These are phyloP conservation scores for Molothrus aeneus DNA, from an alignment of 2,797 vertebrate genomes.

Conservation along the genomic window DNA sequence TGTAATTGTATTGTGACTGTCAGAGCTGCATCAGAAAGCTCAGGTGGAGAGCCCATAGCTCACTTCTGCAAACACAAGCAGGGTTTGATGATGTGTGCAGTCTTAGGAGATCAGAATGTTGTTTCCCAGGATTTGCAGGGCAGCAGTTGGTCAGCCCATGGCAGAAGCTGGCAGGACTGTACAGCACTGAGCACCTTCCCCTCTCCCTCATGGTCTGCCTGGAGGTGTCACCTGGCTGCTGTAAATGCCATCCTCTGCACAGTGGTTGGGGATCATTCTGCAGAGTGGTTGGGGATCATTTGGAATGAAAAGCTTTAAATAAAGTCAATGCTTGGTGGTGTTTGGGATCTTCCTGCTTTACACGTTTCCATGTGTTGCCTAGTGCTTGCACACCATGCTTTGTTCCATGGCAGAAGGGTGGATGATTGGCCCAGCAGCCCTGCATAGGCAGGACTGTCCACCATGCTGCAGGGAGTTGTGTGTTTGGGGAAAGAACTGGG, in stretches of 20 bases:
- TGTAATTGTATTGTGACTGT: background rate
- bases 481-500: background rate
- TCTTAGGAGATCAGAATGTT: background rate
- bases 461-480: background rate
- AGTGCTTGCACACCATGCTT: background rate
- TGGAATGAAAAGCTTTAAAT: background rate
- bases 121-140: background rate
- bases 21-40: background rate
- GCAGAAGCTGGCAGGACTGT: background rate
- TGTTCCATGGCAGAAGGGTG: background rate
- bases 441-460: background rate
- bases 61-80: background rate
- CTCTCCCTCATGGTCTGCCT: background rate
- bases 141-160: background rate
- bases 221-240: background rate
- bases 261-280: rapidly evolving
- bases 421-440: background rate
- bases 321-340: background rate
- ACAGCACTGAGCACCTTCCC: rapidly evolving
- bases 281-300: rapidly evolving
- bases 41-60: background rate
- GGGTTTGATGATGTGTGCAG: background rate
- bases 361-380: rapidly evolving
- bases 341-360: background rate
- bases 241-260: background rate